phyloP scores from a whole-genome alignment of 2,797 vertebrate genomes.

The Fistularia commersonii region DNA sequence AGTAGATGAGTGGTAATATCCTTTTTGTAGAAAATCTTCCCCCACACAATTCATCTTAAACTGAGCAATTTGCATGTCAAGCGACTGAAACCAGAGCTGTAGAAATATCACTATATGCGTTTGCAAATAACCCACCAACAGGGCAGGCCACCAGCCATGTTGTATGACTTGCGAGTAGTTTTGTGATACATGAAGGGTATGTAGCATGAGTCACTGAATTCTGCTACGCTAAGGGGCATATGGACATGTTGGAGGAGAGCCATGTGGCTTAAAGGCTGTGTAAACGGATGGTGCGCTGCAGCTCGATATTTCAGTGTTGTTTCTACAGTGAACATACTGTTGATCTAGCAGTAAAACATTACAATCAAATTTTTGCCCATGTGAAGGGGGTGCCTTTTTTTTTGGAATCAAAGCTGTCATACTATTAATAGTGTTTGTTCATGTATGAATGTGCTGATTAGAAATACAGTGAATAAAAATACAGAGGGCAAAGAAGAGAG shows the following conservation, averaged over 20 bases:
- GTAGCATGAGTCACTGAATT: slow-evolving; percentile 54
- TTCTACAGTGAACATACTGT: slow-evolving; percentile 30
- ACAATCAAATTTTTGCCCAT: slow-evolving; percentile 24
- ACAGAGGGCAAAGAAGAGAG: slow-evolving; percentile 17
- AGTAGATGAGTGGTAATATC: too few relatives aligned
- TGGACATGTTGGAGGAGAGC: slow-evolving; percentile 62
- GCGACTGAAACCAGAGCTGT: too few relatives aligned
- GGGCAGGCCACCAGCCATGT: slow-evolving; percentile 13
- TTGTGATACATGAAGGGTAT: slow-evolving; percentile 37
- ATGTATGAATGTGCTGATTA: slow-evolving; percentile 23
- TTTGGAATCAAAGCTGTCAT: slow-evolving; percentile 30
- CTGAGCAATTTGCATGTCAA: too few relatives aligned
- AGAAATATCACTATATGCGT: background rate
- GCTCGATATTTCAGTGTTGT: slow-evolving; percentile 40
- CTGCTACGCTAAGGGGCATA: slow-evolving; percentile 67
- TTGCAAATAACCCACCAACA: background rate
- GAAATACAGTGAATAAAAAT: slow-evolving; percentile 12
- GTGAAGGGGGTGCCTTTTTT: slow-evolving; percentile 21
- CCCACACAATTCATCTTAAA: too few relatives aligned
- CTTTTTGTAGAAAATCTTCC: too few relatives aligned
- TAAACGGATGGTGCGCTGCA: slow-evolving; percentile 51
- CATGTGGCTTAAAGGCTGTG: slow-evolving; percentile 55
- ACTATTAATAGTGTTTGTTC: slow-evolving; percentile 41
- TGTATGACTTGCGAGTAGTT: slow-evolving; percentile 28
- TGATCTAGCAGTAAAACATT: slow-evolving; percentile 52